These are phyloP conservation scores for Pipra filicauda DNA, from an alignment of 2,113 vertebrate species.

Conservation along the genomic window DNA sequence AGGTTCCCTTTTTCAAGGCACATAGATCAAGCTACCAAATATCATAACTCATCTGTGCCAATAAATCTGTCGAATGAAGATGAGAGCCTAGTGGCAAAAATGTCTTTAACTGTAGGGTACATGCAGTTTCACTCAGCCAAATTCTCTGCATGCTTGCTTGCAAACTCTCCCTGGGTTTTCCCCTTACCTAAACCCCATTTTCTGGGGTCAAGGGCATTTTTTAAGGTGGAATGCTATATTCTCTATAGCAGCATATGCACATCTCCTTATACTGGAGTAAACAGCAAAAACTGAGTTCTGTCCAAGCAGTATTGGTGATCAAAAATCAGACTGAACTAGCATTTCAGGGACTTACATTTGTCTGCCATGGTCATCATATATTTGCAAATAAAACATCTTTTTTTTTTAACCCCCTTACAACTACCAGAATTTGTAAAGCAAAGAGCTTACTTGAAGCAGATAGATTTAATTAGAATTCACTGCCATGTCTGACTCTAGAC, in stretches of 20 bases:
- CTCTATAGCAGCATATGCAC: fast-evolving
- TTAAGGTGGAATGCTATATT: neutral
- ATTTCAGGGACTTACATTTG: neutral
- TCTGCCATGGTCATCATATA: neutral
- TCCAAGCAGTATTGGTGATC: neutral
- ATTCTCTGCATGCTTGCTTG: neutral
- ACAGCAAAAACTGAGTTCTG: neutral
- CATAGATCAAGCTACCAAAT: neutral
- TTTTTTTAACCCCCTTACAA: neutral
- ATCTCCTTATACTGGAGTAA: neutral
- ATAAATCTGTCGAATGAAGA: neutral
- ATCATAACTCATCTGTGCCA: neutral
- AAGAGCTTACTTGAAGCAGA: neutral
- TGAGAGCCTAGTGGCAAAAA: neutral
- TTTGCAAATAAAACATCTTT: neutral
- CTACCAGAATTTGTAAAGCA: neutral
- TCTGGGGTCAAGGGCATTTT: neutral
- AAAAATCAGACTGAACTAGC: neutral
- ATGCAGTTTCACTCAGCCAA: neutral
- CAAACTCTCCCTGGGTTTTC: neutral
- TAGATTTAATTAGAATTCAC: neutral
- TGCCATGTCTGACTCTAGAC: neutral
- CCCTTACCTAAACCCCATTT: neutral
- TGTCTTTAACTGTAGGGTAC: neutral
- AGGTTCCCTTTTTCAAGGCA: neutral